Evolutionary conservation across 2,888 invertebrate species (phyloP).

Genomic region (Sthenelais limicola): DNA sequence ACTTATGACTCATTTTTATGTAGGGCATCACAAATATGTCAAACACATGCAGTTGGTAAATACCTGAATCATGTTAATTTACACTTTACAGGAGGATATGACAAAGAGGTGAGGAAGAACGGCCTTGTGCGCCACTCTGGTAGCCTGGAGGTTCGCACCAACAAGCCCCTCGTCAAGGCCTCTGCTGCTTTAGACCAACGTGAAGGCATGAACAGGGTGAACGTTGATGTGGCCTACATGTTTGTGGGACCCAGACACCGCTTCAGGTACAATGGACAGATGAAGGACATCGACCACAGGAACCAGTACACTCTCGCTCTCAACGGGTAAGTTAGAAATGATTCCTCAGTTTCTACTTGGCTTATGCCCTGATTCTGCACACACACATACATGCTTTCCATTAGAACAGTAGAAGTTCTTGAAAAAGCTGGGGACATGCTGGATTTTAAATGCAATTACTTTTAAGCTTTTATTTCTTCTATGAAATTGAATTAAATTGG

Average conservation of each 20-base stretch:
- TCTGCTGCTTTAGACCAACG: constrained; percentile 21
- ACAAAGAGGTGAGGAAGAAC: constrained; percentile 29
- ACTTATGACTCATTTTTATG: no score
- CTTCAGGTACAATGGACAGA: constrained; percentile 33
- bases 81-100: constrained; percentile 10
- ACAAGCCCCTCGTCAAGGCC: constrained; percentile 40
- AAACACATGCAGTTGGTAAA: no score
- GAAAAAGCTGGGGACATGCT: no score
- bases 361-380: no score
- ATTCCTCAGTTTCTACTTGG: no score
- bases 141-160: constrained; percentile 20
- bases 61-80: no score
- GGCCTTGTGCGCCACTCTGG: constrained; percentile 17
- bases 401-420: no score
- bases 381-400: no score
- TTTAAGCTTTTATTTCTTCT: no score
- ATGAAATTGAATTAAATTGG: no score
- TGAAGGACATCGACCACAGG: constrained; percentile 28
- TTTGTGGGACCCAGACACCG: constrained; percentile 34
- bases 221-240: not conserved
- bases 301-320: constrained; percentile 3
- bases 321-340: constrained; percentile 6
- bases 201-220: constrained; percentile 19
- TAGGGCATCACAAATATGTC: no score
- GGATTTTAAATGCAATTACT: no score